Percentiles rank a stretch among this genome's conserved stretches.
Evolutionary conservation across 2,797 vertebrate species (phyloP).

Genomic region (Xiphophorus birchmanni): DNA sequence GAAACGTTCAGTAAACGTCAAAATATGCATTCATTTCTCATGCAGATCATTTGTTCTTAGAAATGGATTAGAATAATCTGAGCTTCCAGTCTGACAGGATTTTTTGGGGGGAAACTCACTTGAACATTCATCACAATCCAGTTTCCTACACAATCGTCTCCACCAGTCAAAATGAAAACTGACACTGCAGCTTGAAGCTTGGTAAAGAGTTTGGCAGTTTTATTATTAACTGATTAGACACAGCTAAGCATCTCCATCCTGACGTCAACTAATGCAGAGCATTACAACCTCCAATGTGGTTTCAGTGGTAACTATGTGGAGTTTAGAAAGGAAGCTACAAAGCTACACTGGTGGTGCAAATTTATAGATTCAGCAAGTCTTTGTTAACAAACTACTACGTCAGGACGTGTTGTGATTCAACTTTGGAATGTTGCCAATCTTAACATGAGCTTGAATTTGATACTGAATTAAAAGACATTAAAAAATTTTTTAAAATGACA

Average conservation of each 20-base stretch:
- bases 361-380: not conserved
- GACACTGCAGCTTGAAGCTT: constrained; percentile 30
- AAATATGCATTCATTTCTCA: not conserved
- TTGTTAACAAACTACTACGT: not conserved
- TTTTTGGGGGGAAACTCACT: not conserved
- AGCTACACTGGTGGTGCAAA: not conserved
- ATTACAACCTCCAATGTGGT: not conserved
- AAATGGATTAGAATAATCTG: not conserved
- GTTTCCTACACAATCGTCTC: constrained; percentile 3
- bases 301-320: not conserved
- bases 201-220: not conserved
- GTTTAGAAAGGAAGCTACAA: not conserved
- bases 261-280: not conserved
- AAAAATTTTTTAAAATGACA: not conserved
- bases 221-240: constrained; percentile 2
- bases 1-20: not conserved
- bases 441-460: not conserved
- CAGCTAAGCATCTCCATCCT: not conserved
- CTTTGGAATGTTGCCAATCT: not conserved
- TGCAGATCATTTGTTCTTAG: not conserved
- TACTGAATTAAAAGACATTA: not conserved
- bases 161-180: constrained; percentile 24
- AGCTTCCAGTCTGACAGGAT: not conserved
- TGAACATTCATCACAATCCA: not conserved
- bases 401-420: not conserved